Conservation (phyloP, 1,140 invertebrate genomes). For the Reticulitermes speratus region DNA sequence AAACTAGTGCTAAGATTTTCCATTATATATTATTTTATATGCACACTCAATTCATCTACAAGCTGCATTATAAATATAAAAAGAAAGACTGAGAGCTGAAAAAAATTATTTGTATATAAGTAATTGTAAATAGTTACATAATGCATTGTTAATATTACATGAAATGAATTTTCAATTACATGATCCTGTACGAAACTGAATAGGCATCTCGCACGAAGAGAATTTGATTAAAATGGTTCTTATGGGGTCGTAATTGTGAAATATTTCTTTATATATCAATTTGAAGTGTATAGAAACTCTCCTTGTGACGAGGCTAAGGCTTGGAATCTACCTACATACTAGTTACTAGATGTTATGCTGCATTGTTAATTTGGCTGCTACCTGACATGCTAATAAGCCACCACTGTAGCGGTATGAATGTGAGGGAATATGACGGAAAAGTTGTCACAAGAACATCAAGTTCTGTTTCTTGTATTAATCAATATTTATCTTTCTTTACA, state of each 20-base stretch:
- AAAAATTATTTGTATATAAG: slow-evolving; percentile 33
- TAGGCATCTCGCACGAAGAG: not conserved
- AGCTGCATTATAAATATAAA: slow-evolving; percentile 34
- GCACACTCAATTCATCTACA: slow-evolving; percentile 27
- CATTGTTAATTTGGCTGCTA: not conserved
- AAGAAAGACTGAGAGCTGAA: slow-evolving; percentile 31
- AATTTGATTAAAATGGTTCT: not conserved
- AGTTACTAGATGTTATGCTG: not conserved
- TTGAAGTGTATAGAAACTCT: not conserved
- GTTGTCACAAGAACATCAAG: no score
- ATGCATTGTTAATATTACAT: slow-evolving; percentile 34
- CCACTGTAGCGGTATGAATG: not conserved
- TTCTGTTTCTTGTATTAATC: no score
- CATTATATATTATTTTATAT: slow-evolving; percentile 8
- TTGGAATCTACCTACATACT: not conserved
- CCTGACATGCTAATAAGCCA: not conserved
- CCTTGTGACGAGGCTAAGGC: not conserved
- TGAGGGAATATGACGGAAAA: no score
- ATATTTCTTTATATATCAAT: not conserved
- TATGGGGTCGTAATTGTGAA: not conserved
- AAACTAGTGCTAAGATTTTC: slow-evolving; percentile 34
- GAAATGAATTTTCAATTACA: slow-evolving; percentile 33
- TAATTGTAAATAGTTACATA: slow-evolving; percentile 33
- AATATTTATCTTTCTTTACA: no score
- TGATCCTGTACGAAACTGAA: slow-evolving; percentile 19